Evolutionary conservation across 2,113 vertebrate species (phyloP), one percentile per base, ranked within the genome.

Genomic region (Sylvilagus bachmani): DNA sequence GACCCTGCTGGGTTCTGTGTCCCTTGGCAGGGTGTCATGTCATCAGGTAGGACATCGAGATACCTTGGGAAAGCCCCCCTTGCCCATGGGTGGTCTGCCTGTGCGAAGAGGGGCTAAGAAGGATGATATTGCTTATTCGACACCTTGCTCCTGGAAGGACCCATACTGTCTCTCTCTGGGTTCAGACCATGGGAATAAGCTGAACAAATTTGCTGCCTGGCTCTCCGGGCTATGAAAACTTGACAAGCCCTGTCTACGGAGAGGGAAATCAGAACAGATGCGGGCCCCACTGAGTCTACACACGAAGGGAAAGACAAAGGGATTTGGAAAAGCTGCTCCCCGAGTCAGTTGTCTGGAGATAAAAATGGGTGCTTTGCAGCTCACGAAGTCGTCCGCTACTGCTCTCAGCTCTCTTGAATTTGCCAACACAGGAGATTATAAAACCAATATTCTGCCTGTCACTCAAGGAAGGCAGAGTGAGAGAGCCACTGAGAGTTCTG

Each of bases 401-500:
- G 25, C 74, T 55, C 69, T 78, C 12, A 4, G n/a, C 62, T 82
- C 53, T 75, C 90, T 78, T 7, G 71, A 84, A 80, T 93, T 92
- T 49, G 31, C 84, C 64, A 36, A 10, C 27, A 17, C 53, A 25
- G 31, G 51, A 95, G 69, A 74, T 86, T 94, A 53, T 64, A 74
- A 86, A 93, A 93, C 75, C 83, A 93, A 87, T 89, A 49, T 77
- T 75, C 29, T 0, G 4, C 67, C 85, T 93, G 95, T 92, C 95
- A 64, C 88, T 95, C 94, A 95, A 67, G 71, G 61, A 53, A 55
- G 83, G 73, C 55, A 17, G 80, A 86, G 80, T 10, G n/a, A 22
- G 67, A 66, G 87, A 51, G 25, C 27, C 21, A 19, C 10, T 19
- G 71, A 92, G 74, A 31, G 38, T 88, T 97, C 81, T 95, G 85